Base-by-base conservation (phyloP, 2,888 invertebrate species). In the Psylliodes chrysocephalus region DNA sequence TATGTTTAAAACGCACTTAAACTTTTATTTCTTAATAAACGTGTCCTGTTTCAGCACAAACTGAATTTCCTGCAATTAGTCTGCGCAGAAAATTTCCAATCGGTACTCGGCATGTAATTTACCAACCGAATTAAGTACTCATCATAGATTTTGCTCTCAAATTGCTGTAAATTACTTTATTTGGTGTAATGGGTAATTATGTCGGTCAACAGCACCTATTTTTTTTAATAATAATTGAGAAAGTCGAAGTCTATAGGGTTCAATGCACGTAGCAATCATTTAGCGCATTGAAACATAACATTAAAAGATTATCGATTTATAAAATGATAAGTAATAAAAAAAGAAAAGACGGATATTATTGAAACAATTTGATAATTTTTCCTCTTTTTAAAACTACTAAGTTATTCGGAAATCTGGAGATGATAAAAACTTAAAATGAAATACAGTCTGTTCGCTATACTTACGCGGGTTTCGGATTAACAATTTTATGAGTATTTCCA, bases 1-100 rank as follows among this genome's bases (percentile, higher is more conserved):
- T 38, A 12, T 10, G n/a, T 38, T 38, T 7, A 14, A 12, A 38
- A 12, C 12, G 38, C 10, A 38, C n/a, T 3, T n/a, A 38, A 5
- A 6, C n/a, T n/a, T 4, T 12, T 38, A 52, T 35, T 33, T 18
- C 33, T 35, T n/a, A n/a, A 49, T 35, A 52, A 52, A 52, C 35
- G 8, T 49, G 35, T 52, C 51, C 33, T 51, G 51, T 51, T 35
- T 17, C 14, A 35, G 35, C 38, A 5, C 7, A 22, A 52, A 52
- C 19, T 19, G 17, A 42, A 52, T 35, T 35, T 52, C 52, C 35
- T 35, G 52, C 12, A 35, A 52, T 35, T 35, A 35, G 25, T 15
- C n/a, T 5, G 17, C 30, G 18, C 30, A 12, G 15, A 15, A 49
- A 33, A 33, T 51, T 51, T 33, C 10, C 35, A 35, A n/a, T 52